Base-by-base conservation (phyloP, 1,140 invertebrate species). In the Drosophila teissieri region DNA sequence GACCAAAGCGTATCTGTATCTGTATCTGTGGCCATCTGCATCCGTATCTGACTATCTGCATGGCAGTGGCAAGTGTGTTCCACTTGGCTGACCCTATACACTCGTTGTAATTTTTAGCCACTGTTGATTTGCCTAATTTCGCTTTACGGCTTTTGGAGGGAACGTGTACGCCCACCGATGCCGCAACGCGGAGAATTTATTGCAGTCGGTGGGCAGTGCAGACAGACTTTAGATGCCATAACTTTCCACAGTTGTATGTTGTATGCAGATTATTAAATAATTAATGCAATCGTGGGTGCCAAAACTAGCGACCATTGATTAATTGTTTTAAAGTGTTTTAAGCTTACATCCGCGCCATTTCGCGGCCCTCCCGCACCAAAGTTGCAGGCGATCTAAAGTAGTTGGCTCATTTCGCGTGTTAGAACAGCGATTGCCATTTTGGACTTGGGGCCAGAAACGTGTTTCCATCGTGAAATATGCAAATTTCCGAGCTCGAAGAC, bases 41-140 rank as follows among this genome's bases (percentile, higher is more conserved):
- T 73, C 24, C 52, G 17, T 46, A 70, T 40, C 49, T 53, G 40
- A 45, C 49, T 56, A 67, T 77, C 56, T 60, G 65, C 70, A 57
- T 68, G 70, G 53, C 48, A 48, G 60, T 68, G 27, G 48, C 49
- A 63, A 64, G 45, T 70, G 56, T 56, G 74, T 88, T 88, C 75
- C 83, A 89, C 63, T 70, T 73, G 84, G 48, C 72, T 84, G 57
- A 39, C 22, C 56, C 63, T n/a, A 69, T 64, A 55, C 22, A 55
- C 39, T 19, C 42, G 49, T 54, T 54, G 64, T 70, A 70, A 27
- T 62, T 53, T 55, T 55, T 51, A 48, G 19, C n/a, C 49, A 45
- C 70, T 84, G 78, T 88, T 80, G 83, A 88, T 80, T 89, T 90
- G 80, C 80, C 85, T 73, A 89, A 89, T 89, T 89, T 84, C 69